phyloP scores from a whole-genome alignment of 2,113 vertebrate species.

The Pica pica region DNA sequence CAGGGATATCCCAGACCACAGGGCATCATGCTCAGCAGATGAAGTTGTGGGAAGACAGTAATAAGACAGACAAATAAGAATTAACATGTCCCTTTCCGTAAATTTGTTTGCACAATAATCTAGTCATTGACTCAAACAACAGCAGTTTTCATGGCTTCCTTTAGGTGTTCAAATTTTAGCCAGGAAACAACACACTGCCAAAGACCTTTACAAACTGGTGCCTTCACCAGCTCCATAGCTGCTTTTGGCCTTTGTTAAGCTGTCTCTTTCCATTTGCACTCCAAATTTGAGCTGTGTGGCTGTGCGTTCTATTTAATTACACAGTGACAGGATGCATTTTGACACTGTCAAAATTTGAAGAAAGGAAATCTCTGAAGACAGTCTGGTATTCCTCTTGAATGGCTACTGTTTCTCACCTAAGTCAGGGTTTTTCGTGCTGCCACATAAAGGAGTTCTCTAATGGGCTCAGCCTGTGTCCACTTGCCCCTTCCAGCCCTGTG shows the following conservation, averaged over 20 bases:
- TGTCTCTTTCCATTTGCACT: background rate
- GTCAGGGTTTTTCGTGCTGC: background rate
- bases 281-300: background rate
- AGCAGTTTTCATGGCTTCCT: background rate
- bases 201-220: background rate
- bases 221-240: background rate
- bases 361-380: background rate
- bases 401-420: background rate
- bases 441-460: background rate
- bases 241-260: background rate
- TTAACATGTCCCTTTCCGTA: background rate
- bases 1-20: background rate
- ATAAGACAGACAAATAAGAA: background rate
- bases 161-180: background rate
- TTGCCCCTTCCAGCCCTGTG: background rate
- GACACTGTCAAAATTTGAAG: background rate
- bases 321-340: background rate
- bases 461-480: background rate
- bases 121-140: background rate
- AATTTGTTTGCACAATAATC: background rate
- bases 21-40: background rate
- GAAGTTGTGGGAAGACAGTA: background rate
- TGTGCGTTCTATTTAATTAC: background rate
- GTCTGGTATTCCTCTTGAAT: background rate
- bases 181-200: background rate